Conservation (phyloP, 2,888 invertebrate species). For the Microctonus hyperodae region DNA sequence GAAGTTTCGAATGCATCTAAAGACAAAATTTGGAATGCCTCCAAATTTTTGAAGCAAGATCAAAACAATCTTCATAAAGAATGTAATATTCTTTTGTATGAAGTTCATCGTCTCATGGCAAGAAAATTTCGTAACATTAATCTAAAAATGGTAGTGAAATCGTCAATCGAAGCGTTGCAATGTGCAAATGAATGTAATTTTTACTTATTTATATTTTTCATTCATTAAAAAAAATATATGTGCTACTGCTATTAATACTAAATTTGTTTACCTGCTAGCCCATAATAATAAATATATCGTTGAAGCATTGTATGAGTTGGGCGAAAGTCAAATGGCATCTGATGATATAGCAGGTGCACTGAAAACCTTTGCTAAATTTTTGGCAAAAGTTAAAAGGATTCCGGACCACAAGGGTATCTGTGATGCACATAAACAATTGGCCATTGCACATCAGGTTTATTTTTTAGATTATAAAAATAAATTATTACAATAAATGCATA, state of each 20-base stretch:
- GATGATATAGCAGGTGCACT: slow-evolving; percentile 43
- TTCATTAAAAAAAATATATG: background rate
- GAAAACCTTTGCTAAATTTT: slow-evolving; percentile 43
- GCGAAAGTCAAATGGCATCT: slow-evolving; percentile 41
- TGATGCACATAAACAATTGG: slow-evolving; percentile 48
- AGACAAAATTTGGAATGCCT: slow-evolving; percentile 42
- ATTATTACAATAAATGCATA: too few species aligned
- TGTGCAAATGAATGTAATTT: slow-evolving; percentile 46
- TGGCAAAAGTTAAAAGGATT: slow-evolving; percentile 44
- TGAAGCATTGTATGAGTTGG: slow-evolving; percentile 46
- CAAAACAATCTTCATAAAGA: slow-evolving; percentile 46
- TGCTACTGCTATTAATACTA: too few species aligned
- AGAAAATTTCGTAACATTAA: slow-evolving; percentile 30
- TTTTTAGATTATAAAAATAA: background rate
- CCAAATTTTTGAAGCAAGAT: slow-evolving; percentile 36
- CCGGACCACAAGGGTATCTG: slow-evolving; percentile 47
- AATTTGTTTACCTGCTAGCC: slow-evolving; percentile 36
- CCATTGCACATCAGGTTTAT: slow-evolving; percentile 46
- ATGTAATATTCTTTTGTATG: slow-evolving; percentile 43
- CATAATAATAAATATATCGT: slow-evolving; percentile 41
- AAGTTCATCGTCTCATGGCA: slow-evolving; percentile 41
- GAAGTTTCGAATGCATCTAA: slow-evolving; percentile 41
- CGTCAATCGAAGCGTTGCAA: slow-evolving; percentile 41
- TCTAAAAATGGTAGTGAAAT: slow-evolving; percentile 38
- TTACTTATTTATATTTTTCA: background rate